Base-by-base conservation (phyloP, 1,140 invertebrate genomes). In the Ceratoteleas bidentatus region DNA sequence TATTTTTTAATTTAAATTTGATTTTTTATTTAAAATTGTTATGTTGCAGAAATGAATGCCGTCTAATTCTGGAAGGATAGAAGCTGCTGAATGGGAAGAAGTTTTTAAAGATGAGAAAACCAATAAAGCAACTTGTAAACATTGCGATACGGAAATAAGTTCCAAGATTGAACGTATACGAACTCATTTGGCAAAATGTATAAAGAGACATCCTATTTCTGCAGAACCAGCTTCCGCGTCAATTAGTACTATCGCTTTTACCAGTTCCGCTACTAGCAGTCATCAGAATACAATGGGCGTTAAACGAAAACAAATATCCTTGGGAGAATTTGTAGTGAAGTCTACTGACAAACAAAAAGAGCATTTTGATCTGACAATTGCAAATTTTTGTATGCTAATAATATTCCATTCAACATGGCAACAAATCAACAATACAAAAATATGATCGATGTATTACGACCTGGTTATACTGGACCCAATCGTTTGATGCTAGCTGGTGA, bases 371-470 rank as follows among this genome's bases (percentile, higher is more conserved):
- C 36, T 40, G 7, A 40, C 36, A 9, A 53, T 65, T 40, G 62
- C 62, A 40, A 65, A 38, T 65, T 65, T 40, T 65, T 40, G 0
- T 65, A 53, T 32, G 34, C 62, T 8, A 65, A 54, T 43, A 65
- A 65, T 16, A 65, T 65, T 11, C 0, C 49, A 8, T 65, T 65
- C 4, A 24, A 24, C 24, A 4, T 24, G 4, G 24, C 24, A 24
- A 24, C 24, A 7, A 50, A 64, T 50, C 47, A 64, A 52, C 45
- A 50, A 9, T 64, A 38, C 13, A 38, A 34, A n/a, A 33, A 64
- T 32, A 64, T 64, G 61, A 64, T 64, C 14, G 11, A 64, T 14
- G 61, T 34, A 52, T 16, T 64, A 38, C 61, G 61, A 38, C 49
- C 61, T 4, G 49, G 61, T 36, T 64, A 14, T 38, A 24, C 49